Base-by-base conservation (phyloP, 2,888 invertebrate genomes). In the Cosmopolites sordidus region DNA sequence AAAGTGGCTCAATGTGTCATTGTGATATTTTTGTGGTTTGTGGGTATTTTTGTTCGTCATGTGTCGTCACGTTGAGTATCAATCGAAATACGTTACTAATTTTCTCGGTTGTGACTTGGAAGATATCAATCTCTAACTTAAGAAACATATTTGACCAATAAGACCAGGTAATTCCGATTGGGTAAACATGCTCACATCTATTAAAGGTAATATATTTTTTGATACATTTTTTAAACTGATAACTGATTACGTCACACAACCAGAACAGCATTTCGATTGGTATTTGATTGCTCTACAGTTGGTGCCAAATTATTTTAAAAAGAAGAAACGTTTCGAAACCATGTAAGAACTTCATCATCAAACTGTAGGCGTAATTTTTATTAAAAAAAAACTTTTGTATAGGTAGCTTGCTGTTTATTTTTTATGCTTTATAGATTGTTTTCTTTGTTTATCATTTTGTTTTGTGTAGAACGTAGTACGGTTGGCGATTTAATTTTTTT, bases 1-100 rank as follows among this genome's bases (percentile, higher is more conserved):
- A 56, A 53, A 48, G 68, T 70, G 73, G 74, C 74, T 74, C 74
- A 73, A 73, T 71, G 72, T 73, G 73, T 73, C 71, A 72, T 33
- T 73, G 74, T 74, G 74, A 74, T 74, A 74, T 74, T 73, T 59
- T 73, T 73, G 71, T 73, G 73, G 73, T 73, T 73, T 72, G 71
- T 71, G 71, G 72, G 64, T 66, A 65, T 59, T 64, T 61, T 51
- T 45, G 56, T 60, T 62, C 22, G 8, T 22, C 43, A 54, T 58
- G 57, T 54, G 44, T 33, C 33, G n/a, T 33, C n/a, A 12, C 33
- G n/a, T 22, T 22, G 12, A n/a, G 11, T 33, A 12, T 33, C 33
- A 33, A 11, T 33, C 33, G 33, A 33, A 33, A 33, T 9, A 33
- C 12, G 22, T 22, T 5, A 3, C 22, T 8, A 22, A 8, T 22